phyloP scores from a whole-genome alignment of 2,888 invertebrate genomes.

The Mythimna ferrago region DNA sequence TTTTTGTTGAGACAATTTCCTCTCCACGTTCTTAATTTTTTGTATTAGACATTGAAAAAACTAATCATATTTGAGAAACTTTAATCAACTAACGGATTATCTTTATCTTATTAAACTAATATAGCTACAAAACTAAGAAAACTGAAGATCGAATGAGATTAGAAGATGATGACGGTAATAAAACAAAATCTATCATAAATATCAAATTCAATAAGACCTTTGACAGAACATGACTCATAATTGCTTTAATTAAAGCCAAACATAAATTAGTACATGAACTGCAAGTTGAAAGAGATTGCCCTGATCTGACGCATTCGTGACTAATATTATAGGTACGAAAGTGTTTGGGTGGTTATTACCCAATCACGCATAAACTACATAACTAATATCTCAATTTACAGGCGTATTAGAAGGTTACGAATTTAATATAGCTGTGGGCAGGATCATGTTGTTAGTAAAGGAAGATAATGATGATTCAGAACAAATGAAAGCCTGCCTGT shows the following conservation, averaged over 20 bases:
- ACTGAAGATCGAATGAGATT: constrained; percentile 2
- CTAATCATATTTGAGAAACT: too few relatives aligned
- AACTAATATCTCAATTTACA: constrained; percentile 9
- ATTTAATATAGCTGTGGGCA: constrained; percentile 25
- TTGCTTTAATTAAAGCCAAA: constrained; percentile 15
- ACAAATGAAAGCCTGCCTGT: neutral
- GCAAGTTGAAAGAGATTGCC: constrained; percentile 13
- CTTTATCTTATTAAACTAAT: too few relatives aligned
- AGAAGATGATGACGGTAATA: neutral
- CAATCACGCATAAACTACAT: constrained; percentile 23
- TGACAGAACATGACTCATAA: neutral
- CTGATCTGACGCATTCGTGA: constrained; percentile 41
- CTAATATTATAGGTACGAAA: constrained; percentile 38
- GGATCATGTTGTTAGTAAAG: neutral
- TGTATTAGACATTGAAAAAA: too few relatives aligned
- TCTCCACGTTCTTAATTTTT: too few relatives aligned
- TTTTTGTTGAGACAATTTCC: too few relatives aligned
- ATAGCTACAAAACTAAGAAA: neutral
- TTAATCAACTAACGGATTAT: too few relatives aligned
- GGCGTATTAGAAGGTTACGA: constrained; percentile 7
- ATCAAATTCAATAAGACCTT: neutral
- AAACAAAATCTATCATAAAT: neutral
- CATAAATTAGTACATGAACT: constrained; percentile 13
- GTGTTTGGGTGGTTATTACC: constrained; percentile 49
- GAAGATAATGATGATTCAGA: neutral